phyloP scores from a whole-genome alignment of 2,888 invertebrate genomes.

The Doris montereyensis region DNA sequence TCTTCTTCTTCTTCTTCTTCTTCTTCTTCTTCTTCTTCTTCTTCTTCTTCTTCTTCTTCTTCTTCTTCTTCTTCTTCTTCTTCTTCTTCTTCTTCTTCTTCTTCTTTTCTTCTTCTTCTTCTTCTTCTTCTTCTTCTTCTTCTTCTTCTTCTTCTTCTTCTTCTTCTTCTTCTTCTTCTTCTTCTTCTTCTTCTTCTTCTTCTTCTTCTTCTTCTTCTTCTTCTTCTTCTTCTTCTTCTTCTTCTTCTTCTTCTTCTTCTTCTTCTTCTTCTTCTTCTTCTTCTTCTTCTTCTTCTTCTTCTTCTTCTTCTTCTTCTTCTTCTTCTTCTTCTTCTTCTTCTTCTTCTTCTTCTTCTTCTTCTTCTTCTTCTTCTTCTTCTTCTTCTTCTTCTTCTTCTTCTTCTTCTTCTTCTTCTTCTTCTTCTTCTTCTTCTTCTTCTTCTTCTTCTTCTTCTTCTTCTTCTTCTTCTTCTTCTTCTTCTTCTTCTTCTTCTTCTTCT shows the following conservation, averaged over 20 bases:
- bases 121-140: background rate
- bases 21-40: conserved; percentile 5
- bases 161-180: conserved; percentile 10
- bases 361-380: too few relatives aligned
- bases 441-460: too few relatives aligned
- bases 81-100: conserved; percentile 30
- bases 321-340: too few relatives aligned
- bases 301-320: background rate
- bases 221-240: conserved; percentile 6
- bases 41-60: background rate
- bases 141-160: background rate
- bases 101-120: conserved; percentile 23
- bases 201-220: background rate
- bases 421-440: too few relatives aligned
- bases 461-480: too few relatives aligned
- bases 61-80: conserved; percentile 1
- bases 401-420: too few relatives aligned
- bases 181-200: background rate
- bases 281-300: background rate
- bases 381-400: too few relatives aligned
- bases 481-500: too few relatives aligned
- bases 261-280: background rate
- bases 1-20: background rate
- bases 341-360: too few relatives aligned
- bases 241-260: background rate